These are phyloP conservation scores for Ammospiza caudacuta DNA, from an alignment of 2,113 vertebrate genomes.

Conservation along the genomic window DNA sequence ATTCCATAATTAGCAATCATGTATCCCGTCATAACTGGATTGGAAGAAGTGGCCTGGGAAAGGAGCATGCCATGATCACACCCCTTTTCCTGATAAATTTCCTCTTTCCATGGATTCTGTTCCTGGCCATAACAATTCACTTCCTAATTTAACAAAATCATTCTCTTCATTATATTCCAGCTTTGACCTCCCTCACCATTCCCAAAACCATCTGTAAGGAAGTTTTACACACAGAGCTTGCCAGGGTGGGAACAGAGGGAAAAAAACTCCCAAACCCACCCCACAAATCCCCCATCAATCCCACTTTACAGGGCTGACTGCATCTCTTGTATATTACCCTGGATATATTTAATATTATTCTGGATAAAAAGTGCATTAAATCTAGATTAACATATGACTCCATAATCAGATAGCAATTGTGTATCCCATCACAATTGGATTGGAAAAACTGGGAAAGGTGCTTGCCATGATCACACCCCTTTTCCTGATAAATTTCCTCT, in stretches of 20 bases:
- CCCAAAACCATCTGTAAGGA: neutral
- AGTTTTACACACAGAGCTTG: rapidly evolving
- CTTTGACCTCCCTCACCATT: neutral
- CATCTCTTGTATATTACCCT: neutral
- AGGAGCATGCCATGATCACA: neutral
- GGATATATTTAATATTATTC: neutral
- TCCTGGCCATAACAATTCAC: neutral
- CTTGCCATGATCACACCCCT: too few relatives aligned
- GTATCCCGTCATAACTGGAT: rapidly evolving
- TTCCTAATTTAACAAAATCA: neutral
- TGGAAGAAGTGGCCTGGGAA: neutral
- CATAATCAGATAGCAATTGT: neutral
- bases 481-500: neutral
- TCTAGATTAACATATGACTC: neutral
- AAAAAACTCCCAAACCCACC: neutral
- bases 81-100: neutral
- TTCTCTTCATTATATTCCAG: neutral
- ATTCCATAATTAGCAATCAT: neutral
- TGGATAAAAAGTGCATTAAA: neutral
- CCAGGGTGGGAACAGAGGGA: neutral
- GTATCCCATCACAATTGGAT: rapidly evolving
- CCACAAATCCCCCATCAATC: neutral
- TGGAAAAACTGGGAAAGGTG: neutral
- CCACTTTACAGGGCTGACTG: neutral
- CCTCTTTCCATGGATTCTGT: neutral